Conservation (phyloP, 35 echinoderm and acorn worm genomes). For the Hemicentrotus pulcherrimus region DNA sequence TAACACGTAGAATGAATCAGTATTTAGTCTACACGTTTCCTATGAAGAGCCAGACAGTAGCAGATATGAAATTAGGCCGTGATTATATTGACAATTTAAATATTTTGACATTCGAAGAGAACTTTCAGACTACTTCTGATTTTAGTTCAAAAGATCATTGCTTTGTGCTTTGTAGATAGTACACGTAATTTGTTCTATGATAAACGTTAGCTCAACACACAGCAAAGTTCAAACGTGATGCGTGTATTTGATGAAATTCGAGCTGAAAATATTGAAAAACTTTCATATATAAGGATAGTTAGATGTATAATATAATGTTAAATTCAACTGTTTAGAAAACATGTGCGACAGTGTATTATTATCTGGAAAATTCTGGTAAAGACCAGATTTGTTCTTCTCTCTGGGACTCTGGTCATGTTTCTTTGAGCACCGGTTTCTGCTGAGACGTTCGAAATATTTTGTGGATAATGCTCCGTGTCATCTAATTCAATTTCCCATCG, state of each 20-base stretch:
- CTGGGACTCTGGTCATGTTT: neutral
- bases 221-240: neutral
- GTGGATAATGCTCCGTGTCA: neutral
- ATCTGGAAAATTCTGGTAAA: neutral
- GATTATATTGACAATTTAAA: too few relatives aligned
- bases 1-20: too few relatives aligned
- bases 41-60: too few relatives aligned
- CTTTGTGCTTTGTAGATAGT: too few relatives aligned
- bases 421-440: neutral
- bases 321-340: too few relatives aligned
- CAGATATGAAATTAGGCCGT: too few relatives aligned
- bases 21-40: too few relatives aligned
- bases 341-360: neutral
- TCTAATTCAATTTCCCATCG: neutral
- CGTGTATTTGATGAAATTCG: neutral
- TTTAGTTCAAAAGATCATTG: too few relatives aligned
- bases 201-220: neutral
- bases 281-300: neutral
- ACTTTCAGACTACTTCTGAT: too few relatives aligned
- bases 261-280: neutral
- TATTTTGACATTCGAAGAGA: too few relatives aligned
- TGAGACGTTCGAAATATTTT: neutral
- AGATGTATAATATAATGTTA: too few relatives aligned
- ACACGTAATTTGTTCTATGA: too few relatives aligned
- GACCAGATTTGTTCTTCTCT: neutral